Evolutionary conservation across 2,888 invertebrate species (phyloP).

Genomic region (Yponomeuta evonymella): DNA sequence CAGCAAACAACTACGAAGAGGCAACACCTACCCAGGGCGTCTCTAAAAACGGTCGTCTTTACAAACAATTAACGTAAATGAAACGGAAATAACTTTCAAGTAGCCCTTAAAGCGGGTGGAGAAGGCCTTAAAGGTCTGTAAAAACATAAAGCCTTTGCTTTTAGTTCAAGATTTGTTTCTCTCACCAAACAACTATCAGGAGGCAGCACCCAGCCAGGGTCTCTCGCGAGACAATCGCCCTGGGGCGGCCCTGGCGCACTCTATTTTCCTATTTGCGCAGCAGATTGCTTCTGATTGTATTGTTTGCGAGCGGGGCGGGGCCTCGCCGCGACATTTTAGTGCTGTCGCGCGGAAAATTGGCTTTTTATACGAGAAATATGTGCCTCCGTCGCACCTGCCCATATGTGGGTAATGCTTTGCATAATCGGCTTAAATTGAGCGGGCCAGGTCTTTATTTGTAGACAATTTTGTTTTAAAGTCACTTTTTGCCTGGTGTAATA

Average conservation of each 20-base stretch:
- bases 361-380: conserved; percentile 3
- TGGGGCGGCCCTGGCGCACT: conserved; percentile 49
- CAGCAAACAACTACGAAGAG: no score
- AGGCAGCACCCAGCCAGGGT: neutral
- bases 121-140: neutral
- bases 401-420: neutral
- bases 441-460: neutral
- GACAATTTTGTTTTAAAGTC: neutral
- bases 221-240: conserved; percentile 23
- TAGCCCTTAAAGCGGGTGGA: neutral
- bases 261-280: conserved; percentile 76
- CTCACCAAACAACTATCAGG: neutral
- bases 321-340: neutral
- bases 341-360: conserved; percentile 3
- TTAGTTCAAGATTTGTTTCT: neutral
- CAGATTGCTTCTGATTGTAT: conserved; percentile 76
- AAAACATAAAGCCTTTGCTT: neutral
- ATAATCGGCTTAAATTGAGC: neutral
- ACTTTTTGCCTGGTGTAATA: no score
- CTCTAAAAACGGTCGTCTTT: no score
- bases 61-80: no score
- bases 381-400: neutral
- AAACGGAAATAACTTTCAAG: neutral
- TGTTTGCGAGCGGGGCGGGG: conserved; percentile 52
- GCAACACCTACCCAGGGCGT: no score